Conservation (phyloP, 2,888 invertebrate genomes). For the Timandra comae region DNA sequence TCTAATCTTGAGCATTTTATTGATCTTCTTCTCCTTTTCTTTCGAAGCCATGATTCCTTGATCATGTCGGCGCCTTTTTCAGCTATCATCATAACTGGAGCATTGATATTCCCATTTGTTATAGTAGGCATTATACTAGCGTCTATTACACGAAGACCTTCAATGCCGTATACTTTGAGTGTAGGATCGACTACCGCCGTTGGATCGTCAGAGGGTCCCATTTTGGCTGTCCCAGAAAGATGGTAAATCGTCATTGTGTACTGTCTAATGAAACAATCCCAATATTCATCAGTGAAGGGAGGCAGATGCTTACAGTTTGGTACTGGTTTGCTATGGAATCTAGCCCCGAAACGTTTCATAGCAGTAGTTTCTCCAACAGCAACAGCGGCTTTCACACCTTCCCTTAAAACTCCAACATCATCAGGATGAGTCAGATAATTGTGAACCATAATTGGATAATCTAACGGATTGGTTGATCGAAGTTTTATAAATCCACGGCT, state of each 20-base stretch:
- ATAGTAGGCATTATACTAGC: conserved; percentile 93
- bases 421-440: conserved; percentile 93
- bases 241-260: conserved; percentile 94
- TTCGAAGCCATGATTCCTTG: conserved; percentile 81
- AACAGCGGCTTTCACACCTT: conserved; percentile 90
- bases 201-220: conserved; percentile 86
- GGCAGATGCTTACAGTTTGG: conserved; percentile 90
- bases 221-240: conserved; percentile 89
- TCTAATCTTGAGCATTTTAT: conserved; percentile 38
- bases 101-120: conserved; percentile 91
- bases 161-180: conserved; percentile 85
- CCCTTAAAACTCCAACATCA: conserved; percentile 88
- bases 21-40: conserved; percentile 39
- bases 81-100: conserved; percentile 91
- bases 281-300: conserved; percentile 88
- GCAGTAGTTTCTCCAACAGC: conserved; percentile 88
- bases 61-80: conserved; percentile 91
- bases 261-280: conserved; percentile 89
- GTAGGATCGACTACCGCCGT: conserved; percentile 89
- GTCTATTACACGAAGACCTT: conserved; percentile 88
- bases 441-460: conserved; percentile 92
- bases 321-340: conserved; percentile 83
- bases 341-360: conserved; percentile 86
- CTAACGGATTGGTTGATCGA: conserved; percentile 80
- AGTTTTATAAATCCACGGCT: conserved; percentile 89